Evolutionary conservation across 2,113 vertebrate species (phyloP), one percentile per base, ranked within the genome.

Genomic region (Clinocottus analis): DNA sequence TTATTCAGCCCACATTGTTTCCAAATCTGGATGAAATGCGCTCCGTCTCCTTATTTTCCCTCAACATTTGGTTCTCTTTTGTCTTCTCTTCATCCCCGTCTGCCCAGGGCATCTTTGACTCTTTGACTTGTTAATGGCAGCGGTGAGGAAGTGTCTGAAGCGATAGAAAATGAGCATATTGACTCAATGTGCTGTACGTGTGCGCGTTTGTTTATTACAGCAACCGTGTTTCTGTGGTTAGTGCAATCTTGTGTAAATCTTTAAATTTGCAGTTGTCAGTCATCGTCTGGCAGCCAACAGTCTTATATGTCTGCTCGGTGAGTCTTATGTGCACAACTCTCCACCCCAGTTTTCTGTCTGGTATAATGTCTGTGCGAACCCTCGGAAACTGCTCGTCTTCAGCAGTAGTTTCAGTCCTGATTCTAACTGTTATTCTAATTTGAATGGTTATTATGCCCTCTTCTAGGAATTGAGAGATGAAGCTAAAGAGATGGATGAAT

Each of bases 261-360:
- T 88, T 91, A 73, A n/a, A 87, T 88, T 87, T 88, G 82, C 75
- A 35, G 62, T 77, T 87, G 92, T 90, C 83, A 79, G 69, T 93
- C 86, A 86, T 90, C 79, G 84, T 86, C 78, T 76, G 73, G 29
- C 51, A 58, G 59, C 37, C 68, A 33, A 64, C 67, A 65, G 37
- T 55, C 31, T 59, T 56, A 75, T 67, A 51, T 56, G 27, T 75
- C 19, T 43, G 31, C 79, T 81, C 47, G 58, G 41, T 61, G 37
- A 72, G 35, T 39, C 71, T 56, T 33, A 75, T 72, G 31, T 66
- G 45, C 21, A 53, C 37, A 83, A 27, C 29, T 53, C 39, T 59
- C 17, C 31, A 23, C 63, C 66, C 62, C 33, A 49, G 19, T 65
- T 59, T 56, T 21, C 62, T 51, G 49, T 60, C 41, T 62, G 8